Evolutionary conservation across 2,888 invertebrate genomes (phyloP), one percentile per base, ranked within the genome.

Genomic region (Girardia tigrina): DNA sequence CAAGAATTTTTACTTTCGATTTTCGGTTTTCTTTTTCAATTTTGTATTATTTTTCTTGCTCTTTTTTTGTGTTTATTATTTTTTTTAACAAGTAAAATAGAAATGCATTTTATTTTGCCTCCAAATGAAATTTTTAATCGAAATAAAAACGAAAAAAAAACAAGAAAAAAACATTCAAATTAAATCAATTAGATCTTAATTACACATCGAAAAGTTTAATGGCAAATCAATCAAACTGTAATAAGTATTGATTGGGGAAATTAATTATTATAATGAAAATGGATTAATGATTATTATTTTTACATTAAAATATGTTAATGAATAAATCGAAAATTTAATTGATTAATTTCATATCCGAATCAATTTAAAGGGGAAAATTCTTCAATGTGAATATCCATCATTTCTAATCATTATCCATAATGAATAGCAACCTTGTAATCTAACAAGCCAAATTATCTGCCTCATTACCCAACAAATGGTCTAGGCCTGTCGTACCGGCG

Each of bases 271-370:
- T 56, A 56, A 56, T 56, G 56, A 56, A 56, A 56, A 56, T 56
- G 56, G 56, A 56, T 56, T 56, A 56, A 56, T 56, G 56, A 56
- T 56, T 56, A 56, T 56, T 56, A 56, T 56, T 56, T 56, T 16
- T 56, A 56, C 56, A 56, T 56, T 56, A 56, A 56, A 56, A 56
- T 56, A 56, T 56, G 56, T 56, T 56, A 56, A 56, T 56, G 56
- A 56, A 56, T 56, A 56, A 56, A 56, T 56, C 56, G 56, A 56
- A 56, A 56, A 56, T 23, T 56, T 56, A 56, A 56, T 56, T 56
- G 56, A 56, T 56, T 56, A 56, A 56, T 56, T 56, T 56, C 56
- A 56, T 56, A 56, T 56, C 56, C 56, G 56, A 56, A 56, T 56
- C 56, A 56, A 56, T 56, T 56, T 56, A 12, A n/a, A 36, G 36